Base-by-base conservation (phyloP, 2,113 vertebrate genomes). In the Fukomys damarensis region DNA sequence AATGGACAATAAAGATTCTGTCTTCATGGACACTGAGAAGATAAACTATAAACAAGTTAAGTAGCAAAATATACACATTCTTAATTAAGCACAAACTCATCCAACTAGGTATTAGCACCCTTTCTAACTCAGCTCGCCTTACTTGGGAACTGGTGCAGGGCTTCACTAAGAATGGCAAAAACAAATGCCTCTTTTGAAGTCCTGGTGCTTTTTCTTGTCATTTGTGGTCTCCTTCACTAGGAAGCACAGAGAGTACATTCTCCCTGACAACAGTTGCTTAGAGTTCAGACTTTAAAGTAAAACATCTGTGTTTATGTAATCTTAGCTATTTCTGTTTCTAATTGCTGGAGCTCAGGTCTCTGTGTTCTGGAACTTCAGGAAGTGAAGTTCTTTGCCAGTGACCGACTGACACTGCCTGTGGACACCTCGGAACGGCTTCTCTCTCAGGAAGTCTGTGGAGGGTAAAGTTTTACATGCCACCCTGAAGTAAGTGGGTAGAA, bases 241-340 rank as follows among this genome's bases (percentile, higher is more conserved):
- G 35, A 80, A 79, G 54, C 54, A 56, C 19, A 59, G 19, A 81
- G 32, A 88, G 52, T 70, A 72, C 41, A 52, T 24, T 95, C 65
- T 93, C 74, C 80, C 12, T 52, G 56, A 68, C n/a, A 80, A 49
- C 52, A 80, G 16, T 76, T 77, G 46, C 84, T 93, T 95, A 28
- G 70, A 83, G 63, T 87, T 96, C 85, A 76, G 43, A 70, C 87
- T 97, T 86, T 84, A 41, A 96, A 95, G 76, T 58, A 38, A 61
- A 94, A 54, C 8, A n/a, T 91, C 65, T 86, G 32, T 68, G 77
- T 92, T 96, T 89, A 83, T 70, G 8, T 74, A 70, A 54, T 88
- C 52, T 85, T 79, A 63, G 43, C 54, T 92, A 30, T 63, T 66
- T 97, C 63, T 88, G 87, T 54, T 96, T 38, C 88, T 90, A n/a